These are phyloP conservation scores for Tachyglossus aculeatus DNA, from an alignment of 2,797 vertebrate species.

Conservation along the genomic window DNA sequence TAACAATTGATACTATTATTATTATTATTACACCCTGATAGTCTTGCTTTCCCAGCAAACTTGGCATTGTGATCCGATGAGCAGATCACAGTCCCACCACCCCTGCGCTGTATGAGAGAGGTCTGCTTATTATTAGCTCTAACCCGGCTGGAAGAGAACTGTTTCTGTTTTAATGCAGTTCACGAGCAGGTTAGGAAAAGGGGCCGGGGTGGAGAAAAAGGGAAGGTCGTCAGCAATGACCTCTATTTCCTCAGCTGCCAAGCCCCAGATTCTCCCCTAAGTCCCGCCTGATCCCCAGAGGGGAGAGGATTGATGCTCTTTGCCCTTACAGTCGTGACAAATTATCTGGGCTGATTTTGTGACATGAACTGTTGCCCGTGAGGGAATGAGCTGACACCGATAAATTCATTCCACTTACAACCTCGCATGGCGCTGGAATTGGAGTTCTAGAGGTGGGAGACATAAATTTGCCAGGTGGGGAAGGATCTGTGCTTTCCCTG, in stretches of 20 bases:
- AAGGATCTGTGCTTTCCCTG: conserved; percentile 36
- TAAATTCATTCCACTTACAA: conserved; percentile 67
- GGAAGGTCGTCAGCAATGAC: conserved; percentile 52
- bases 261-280: conserved; percentile 21
- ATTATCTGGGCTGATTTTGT: conserved; percentile 63
- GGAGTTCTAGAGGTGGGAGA: conserved; percentile 64
- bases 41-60: conserved; percentile 66
- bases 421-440: conserved; percentile 40
- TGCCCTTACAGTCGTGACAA: conserved; percentile 60
- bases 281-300: conserved; percentile 27
- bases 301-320: conserved; percentile 53
- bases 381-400: conserved; percentile 66
- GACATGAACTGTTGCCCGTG: conserved; percentile 65
- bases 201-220: conserved; percentile 14
- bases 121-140: conserved; percentile 74
- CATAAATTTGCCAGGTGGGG: conserved; percentile 64
- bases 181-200: conserved; percentile 52
- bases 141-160: conserved; percentile 54
- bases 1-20: too few species aligned
- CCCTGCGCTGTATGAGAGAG: conserved; percentile 35
- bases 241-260: conserved; percentile 55
- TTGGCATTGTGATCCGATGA: conserved; percentile 64
- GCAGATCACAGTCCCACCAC: conserved; percentile 63
- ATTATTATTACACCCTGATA: conserved; percentile 56
- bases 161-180: conserved; percentile 55